phyloP scores from a whole-genome alignment of 1,140 invertebrate genomes.

The Homalodisca vitripennis region DNA sequence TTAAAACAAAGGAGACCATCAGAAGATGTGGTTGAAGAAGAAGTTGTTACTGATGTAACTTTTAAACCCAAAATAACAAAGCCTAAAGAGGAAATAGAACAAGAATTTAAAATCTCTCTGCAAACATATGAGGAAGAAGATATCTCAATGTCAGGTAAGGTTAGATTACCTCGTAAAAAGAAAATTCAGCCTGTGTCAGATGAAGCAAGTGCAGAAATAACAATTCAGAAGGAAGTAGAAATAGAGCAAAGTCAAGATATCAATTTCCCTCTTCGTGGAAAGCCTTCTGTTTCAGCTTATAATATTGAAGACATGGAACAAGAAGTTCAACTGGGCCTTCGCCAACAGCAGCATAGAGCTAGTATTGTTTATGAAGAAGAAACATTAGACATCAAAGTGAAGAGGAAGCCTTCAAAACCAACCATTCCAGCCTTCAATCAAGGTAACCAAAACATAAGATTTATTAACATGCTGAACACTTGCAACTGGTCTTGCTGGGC shows the following conservation, averaged over 20 bases:
- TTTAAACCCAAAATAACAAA: constrained; percentile 47
- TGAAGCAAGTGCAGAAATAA: constrained; percentile 61
- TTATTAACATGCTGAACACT: neutral
- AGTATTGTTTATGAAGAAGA: constrained; percentile 58
- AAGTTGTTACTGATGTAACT: constrained; percentile 38
- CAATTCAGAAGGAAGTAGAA: constrained; percentile 62
- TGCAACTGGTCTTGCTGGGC: neutral
- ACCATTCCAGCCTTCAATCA: constrained; percentile 46
- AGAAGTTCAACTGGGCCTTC: constrained; percentile 42
- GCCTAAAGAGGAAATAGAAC: constrained; percentile 80
- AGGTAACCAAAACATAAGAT: too few species aligned
- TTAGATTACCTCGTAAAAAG: constrained; percentile 72
- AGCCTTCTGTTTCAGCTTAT: constrained; percentile 37
- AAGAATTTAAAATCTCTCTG: constrained; percentile 80
- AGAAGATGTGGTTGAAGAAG: constrained; percentile 27
- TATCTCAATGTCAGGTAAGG: constrained; percentile 78
- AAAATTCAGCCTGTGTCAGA: constrained; percentile 71
- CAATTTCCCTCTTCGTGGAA: constrained; percentile 43
- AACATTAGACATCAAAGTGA: constrained; percentile 55
- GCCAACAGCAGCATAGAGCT: constrained; percentile 38
- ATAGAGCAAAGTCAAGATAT: constrained; percentile 61
- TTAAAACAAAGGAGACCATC: constrained; percentile 48
- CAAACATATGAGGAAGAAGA: constrained; percentile 84
- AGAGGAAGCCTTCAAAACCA: constrained; percentile 57
- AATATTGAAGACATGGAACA: constrained; percentile 42